phyloP scores from a whole-genome alignment of 1,140 invertebrate genomes.

The Brachionus paranguensis region DNA sequence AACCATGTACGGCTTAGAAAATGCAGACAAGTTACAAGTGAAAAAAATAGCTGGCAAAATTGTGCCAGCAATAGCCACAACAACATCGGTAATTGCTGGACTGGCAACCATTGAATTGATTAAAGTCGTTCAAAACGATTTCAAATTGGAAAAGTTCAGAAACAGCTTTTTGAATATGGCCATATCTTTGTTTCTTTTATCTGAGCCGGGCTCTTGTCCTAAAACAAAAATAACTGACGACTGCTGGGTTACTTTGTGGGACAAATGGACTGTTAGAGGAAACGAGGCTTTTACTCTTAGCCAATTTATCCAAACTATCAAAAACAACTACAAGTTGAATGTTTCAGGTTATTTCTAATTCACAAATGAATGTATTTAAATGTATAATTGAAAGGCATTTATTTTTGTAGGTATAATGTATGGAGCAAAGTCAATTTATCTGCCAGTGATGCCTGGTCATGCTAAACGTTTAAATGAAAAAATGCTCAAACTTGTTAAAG shows the following conservation, averaged over 20 bases:
- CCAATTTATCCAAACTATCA: constrained; percentile 89
- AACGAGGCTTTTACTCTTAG: constrained; percentile 83
- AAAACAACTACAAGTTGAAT: constrained; percentile 77
- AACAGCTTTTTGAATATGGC: constrained; percentile 30
- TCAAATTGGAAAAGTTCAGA: neutral
- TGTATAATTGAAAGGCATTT: neutral
- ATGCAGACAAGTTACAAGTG: constrained; percentile 48
- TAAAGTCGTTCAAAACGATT: constrained; percentile 8
- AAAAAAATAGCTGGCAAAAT: constrained; percentile 53
- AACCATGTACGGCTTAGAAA: constrained; percentile 52
- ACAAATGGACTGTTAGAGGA: constrained; percentile 79
- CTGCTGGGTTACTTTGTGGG: constrained; percentile 76
- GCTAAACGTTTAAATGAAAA: constrained; percentile 41
- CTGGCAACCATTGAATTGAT: constrained; percentile 43
- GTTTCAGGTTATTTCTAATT: constrained; percentile 86
- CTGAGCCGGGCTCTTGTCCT: constrained; percentile 50
- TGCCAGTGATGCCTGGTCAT: constrained; percentile 42
- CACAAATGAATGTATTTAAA: constrained; percentile 54
- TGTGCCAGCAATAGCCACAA: constrained; percentile 55
- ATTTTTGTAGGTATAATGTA: constrained; percentile 38
- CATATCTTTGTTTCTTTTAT: neutral
- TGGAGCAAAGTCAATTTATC: constrained; percentile 43
- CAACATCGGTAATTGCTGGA: constrained; percentile 52
- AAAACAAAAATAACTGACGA: constrained; percentile 68
- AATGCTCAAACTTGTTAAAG: constrained; percentile 39